Conservation (phyloP, 2,797 vertebrate genomes). For the Mus minutoides region DNA sequence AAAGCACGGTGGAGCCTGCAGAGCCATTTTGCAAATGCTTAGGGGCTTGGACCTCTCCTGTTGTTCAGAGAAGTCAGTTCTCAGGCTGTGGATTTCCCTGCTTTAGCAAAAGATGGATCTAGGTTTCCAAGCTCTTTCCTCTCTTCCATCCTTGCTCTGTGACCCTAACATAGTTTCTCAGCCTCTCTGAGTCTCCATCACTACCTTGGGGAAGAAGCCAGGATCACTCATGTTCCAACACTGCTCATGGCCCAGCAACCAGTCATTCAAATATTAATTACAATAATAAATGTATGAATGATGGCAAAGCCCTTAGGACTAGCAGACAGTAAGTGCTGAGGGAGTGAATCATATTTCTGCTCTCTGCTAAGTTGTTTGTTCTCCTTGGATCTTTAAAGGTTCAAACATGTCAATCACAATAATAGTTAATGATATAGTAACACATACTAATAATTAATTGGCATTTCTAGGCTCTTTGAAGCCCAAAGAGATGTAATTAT, state of each 20-base stretch:
- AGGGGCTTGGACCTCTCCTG: background rate
- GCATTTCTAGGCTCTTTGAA: background rate
- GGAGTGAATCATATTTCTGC: background rate
- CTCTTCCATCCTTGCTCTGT: background rate
- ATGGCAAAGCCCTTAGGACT: background rate
- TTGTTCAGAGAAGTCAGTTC: background rate
- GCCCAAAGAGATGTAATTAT: constrained; percentile 6
- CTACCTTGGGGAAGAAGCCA: background rate
- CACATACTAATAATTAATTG: background rate
- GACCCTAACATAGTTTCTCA: background rate
- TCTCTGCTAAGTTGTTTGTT: background rate
- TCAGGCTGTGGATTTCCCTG: background rate
- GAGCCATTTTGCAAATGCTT: no score
- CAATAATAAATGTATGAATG: background rate
- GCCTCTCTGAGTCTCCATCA: background rate
- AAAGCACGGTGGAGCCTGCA: background rate
- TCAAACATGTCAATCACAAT: background rate
- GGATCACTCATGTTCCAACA: background rate
- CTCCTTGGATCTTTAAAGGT: background rate
- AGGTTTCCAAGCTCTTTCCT: background rate
- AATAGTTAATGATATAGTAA: constrained; percentile 31
- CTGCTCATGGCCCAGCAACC: background rate
- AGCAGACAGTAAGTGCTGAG: background rate
- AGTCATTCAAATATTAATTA: constrained; percentile 12
- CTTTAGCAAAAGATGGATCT: background rate